phyloP scores from a whole-genome alignment of 1,140 invertebrate species.

The Eueides isabella region DNA sequence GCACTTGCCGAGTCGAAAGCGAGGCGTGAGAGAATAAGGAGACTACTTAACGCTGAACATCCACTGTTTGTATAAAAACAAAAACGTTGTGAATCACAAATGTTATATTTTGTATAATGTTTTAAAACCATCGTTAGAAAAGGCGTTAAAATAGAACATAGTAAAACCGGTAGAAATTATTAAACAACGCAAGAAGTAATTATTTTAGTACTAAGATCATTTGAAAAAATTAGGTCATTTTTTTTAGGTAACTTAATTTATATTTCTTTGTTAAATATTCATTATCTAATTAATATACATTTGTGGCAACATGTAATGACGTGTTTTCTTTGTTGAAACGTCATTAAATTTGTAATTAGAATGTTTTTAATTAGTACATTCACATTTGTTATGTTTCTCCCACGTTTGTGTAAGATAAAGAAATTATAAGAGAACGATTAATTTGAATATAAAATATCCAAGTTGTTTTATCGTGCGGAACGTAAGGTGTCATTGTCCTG shows the following conservation, averaged over 20 bases:
- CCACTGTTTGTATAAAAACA: constrained; percentile 68
- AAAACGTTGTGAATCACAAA: no score
- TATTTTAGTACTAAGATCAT: no score
- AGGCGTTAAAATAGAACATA: background rate
- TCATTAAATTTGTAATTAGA: background rate
- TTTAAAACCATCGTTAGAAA: constrained; percentile 18
- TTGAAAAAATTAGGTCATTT: no score
- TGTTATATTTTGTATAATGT: constrained; percentile 44
- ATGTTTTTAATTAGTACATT: background rate
- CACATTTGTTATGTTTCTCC: background rate
- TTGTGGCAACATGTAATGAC: background rate
- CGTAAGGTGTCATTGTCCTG: constrained; percentile 78
- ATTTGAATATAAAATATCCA: constrained; percentile 55
- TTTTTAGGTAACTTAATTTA: background rate
- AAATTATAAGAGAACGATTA: constrained; percentile 9
- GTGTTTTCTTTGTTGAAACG: background rate
- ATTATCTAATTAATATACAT: background rate
- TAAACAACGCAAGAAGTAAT: no score
- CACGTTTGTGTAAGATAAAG: background rate
- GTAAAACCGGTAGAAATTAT: no score
- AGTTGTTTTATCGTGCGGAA: constrained; percentile 76
- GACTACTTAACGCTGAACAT: constrained; percentile 64
- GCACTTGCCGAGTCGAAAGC: constrained; percentile 52
- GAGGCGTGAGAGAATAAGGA: constrained; percentile 67
- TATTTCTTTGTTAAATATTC: background rate